Evolutionary conservation across 2,888 invertebrate species (phyloP).

Genomic region (Zootermopsis nevadensis): DNA sequence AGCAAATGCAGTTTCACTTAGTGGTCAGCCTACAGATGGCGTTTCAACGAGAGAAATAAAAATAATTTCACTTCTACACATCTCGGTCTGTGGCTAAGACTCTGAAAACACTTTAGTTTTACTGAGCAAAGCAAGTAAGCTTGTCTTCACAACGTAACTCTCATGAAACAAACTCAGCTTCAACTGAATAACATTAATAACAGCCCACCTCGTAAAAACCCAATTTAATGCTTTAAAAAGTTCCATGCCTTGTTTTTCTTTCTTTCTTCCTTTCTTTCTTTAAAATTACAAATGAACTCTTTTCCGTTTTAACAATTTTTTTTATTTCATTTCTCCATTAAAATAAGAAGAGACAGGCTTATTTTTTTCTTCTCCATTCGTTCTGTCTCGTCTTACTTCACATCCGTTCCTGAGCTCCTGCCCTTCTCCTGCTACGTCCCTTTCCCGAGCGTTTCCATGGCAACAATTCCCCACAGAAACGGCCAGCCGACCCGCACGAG

Average conservation of each 20-base stretch:
- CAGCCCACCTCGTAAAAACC: constrained; percentile 36
- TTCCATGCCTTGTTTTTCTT: constrained; percentile 38
- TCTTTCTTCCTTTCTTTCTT: constrained; percentile 34
- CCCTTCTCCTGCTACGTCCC: not conserved
- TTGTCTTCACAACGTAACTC: not conserved
- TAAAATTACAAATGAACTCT: constrained; percentile 44
- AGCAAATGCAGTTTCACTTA: too few species aligned
- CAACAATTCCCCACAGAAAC: constrained; percentile 18
- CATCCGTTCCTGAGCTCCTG: constrained; percentile 35
- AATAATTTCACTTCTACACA: not conserved
- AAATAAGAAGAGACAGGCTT: constrained; percentile 36
- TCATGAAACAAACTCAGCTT: not conserved
- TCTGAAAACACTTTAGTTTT: not conserved
- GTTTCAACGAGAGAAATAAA: not conserved
- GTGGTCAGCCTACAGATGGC: too few species aligned
- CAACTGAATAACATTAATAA: constrained; percentile 33
- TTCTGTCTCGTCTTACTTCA: constrained; percentile 24
- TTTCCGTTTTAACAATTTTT: constrained; percentile 40
- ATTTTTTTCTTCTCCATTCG: constrained; percentile 9
- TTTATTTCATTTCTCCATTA: constrained; percentile 28
- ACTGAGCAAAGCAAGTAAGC: not conserved
- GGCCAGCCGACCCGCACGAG: not conserved
- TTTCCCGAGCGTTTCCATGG: not conserved
- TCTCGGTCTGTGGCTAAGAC: not conserved
- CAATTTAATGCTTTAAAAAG: constrained; percentile 43